These are phyloP conservation scores for Sorex fumeus DNA, from an alignment of 2,113 vertebrate species.

Conservation along the genomic window DNA sequence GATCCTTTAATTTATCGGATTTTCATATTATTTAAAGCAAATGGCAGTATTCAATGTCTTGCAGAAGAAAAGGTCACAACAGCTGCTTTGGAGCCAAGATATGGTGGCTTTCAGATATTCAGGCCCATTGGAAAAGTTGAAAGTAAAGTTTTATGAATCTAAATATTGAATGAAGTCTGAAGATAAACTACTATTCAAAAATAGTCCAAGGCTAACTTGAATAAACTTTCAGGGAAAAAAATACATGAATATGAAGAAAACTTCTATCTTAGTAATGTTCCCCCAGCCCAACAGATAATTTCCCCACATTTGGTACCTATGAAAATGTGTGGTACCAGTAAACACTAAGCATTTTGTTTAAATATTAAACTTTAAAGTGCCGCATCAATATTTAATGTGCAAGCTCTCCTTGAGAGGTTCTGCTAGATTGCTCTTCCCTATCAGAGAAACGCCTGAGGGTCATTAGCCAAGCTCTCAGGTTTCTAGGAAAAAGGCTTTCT, in stretches of 20 bases:
- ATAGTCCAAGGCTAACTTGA: constrained; percentile 44
- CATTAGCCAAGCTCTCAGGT: constrained; percentile 68
- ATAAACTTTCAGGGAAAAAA: constrained; percentile 65
- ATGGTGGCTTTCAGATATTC: constrained; percentile 19
- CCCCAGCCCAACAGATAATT: constrained; percentile 15
- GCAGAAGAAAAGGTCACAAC: constrained; percentile 1
- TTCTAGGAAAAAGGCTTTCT: constrained; percentile 66
- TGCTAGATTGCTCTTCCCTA: constrained; percentile 74
- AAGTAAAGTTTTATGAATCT: neutral
- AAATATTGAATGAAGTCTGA: constrained; percentile 29
- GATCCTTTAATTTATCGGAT: constrained; percentile 50
- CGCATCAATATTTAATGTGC: constrained; percentile 87
- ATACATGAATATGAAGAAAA: constrained; percentile 56
- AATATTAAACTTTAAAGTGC: constrained; percentile 87
- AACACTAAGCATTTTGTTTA: constrained; percentile 84
- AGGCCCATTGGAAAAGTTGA: constrained; percentile 28
- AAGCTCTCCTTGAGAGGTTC: constrained; percentile 82
- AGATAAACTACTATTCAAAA: constrained; percentile 53
- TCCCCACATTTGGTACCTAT: neutral
- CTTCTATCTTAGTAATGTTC: neutral
- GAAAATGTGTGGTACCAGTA: constrained; percentile 63
- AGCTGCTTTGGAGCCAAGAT: neutral
- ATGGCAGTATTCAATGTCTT: neutral
- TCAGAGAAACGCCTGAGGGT: constrained; percentile 70
- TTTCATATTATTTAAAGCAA: constrained; percentile 59